Conservation (phyloP, 2,888 invertebrate genomes). For the Melieria omissa region DNA sequence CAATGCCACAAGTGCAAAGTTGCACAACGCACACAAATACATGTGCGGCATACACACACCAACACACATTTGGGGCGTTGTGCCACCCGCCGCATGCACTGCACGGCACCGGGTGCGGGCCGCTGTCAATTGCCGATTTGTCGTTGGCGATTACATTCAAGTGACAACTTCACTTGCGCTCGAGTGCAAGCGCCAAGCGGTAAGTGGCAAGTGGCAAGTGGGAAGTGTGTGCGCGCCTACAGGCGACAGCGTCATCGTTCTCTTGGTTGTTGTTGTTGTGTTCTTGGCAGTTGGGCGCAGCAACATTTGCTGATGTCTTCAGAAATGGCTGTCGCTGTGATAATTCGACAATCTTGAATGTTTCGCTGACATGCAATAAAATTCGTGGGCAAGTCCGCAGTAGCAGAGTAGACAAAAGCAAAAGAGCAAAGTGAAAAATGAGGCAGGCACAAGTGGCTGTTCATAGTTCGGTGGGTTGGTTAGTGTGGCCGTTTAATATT, state of each 20-base stretch:
- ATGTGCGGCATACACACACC: too few species aligned
- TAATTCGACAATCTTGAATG: slow-evolving; percentile 54
- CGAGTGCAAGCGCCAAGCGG: slow-evolving; percentile 31
- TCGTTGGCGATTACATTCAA: slow-evolving; percentile 49
- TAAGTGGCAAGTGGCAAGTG: slow-evolving; percentile 11
- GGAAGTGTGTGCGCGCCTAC: slow-evolving; percentile 14
- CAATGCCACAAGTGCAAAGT: too few species aligned
- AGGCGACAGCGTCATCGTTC: neutral
- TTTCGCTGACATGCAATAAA: slow-evolving; percentile 47
- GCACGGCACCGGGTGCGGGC: too few species aligned
- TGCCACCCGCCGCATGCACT: too few species aligned
- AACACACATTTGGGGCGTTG: too few species aligned
- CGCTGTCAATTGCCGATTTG: slow-evolving; percentile 30
- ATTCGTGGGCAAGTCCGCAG: slow-evolving; percentile 11
- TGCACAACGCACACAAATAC: too few species aligned
- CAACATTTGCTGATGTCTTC: slow-evolving; percentile 53
- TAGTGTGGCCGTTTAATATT: slow-evolving; percentile 35
- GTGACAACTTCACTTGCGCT: slow-evolving; percentile 46
- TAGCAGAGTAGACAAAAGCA: slow-evolving; percentile 7
- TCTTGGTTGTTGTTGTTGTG: neutral
- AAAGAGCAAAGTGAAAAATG: neutral
- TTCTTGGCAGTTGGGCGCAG: neutral
- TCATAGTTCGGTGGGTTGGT: neutral
- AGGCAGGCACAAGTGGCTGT: neutral
- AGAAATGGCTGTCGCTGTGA: slow-evolving; percentile 50